A percentile compares a stretch with the other conserved stretches of the same genome.
Conservation (phyloP, 2,888 invertebrate species). For the Ormyrus thymus region DNA sequence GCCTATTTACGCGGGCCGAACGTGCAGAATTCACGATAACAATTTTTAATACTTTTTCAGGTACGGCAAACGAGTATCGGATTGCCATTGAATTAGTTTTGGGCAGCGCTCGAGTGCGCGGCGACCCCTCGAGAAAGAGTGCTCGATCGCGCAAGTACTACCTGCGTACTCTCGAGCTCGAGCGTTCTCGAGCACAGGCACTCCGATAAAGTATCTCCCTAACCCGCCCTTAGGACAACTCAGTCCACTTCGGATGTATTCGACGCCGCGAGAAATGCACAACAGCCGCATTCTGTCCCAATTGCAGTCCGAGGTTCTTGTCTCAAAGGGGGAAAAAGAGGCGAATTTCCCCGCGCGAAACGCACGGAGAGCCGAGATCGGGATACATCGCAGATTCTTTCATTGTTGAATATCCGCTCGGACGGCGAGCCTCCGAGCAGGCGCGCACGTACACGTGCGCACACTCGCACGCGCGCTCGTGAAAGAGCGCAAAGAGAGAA, state of each 20-base stretch:
- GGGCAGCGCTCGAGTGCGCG: background rate
- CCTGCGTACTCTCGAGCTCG: background rate
- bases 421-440: background rate
- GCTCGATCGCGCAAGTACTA: background rate
- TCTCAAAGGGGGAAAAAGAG: too few relatives aligned
- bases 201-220: background rate
- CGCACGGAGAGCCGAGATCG: too few relatives aligned
- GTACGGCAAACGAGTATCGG: too few relatives aligned
- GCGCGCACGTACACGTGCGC: background rate
- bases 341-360: background rate
- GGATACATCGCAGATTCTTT: background rate
- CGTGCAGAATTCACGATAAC: too few relatives aligned
- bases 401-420: conserved; percentile 16
- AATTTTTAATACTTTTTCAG: too few relatives aligned
- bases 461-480: background rate
- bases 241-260: too few relatives aligned
- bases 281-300: too few relatives aligned
- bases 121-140: background rate
- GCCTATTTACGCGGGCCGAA: too few relatives aligned
- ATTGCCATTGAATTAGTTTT: too few relatives aligned
- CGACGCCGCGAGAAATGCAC: too few relatives aligned
- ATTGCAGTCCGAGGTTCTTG: too few relatives aligned
- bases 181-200: background rate
- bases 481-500: background rate
- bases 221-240: too few relatives aligned